Conservation (phyloP, 1,140 invertebrate genomes). For the Drosophila jambulina region DNA sequence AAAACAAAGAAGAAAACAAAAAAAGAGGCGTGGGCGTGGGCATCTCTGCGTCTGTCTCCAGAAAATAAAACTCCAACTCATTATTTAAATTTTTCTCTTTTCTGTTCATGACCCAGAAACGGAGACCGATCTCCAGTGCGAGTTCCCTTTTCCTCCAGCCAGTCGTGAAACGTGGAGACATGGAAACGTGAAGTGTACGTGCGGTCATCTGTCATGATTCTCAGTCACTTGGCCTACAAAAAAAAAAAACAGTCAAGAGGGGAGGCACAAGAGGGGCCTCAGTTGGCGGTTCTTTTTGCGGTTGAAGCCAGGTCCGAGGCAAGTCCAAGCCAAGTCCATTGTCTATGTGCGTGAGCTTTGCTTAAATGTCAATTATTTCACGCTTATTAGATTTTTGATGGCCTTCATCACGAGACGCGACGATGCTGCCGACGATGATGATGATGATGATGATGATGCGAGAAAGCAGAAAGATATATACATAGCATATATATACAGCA, state of each 20-base stretch:
- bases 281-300: conserved; percentile 2
- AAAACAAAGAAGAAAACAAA: neutral
- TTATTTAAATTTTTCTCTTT: conserved; percentile 74
- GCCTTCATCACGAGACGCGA: conserved; percentile 52
- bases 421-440: neutral
- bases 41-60: neutral
- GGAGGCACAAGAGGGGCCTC: too few species aligned
- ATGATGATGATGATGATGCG: conserved; percentile 49
- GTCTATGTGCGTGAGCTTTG: conserved; percentile 78
- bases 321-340: conserved; percentile 44
- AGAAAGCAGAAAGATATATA: conserved; percentile 57
- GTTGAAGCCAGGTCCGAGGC: neutral
- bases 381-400: conserved; percentile 79
- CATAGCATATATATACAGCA: conserved; percentile 27
- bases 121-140: conserved; percentile 32
- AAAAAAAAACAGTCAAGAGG: neutral
- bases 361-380: conserved; percentile 84
- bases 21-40: conserved; percentile 3
- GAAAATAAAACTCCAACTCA: conserved; percentile 64
- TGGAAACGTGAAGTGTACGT: conserved; percentile 71
- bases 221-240: conserved; percentile 71
- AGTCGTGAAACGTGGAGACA: conserved; percentile 54
- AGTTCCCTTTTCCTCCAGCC: conserved; percentile 2
- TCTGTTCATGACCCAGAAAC: conserved; percentile 78
- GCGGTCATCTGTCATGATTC: conserved; percentile 82